These are phyloP conservation scores for Campylomormyrus tamandua DNA, from an alignment of 2,113 vertebrate species.

Conservation along the genomic window DNA sequence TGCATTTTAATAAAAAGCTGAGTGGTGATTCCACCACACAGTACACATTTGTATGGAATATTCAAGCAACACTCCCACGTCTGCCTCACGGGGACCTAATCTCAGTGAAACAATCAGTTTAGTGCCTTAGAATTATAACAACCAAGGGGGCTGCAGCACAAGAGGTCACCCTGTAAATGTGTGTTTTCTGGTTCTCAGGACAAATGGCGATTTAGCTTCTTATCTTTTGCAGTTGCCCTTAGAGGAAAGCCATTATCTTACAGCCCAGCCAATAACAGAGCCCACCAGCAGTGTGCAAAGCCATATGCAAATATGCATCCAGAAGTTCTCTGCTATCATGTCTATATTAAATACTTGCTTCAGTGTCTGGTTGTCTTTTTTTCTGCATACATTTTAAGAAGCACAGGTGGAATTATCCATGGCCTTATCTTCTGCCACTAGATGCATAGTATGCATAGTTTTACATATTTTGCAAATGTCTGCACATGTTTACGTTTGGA, in stretches of 20 bases:
- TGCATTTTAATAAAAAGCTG: conserved; percentile 44
- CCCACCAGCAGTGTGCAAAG: conserved; percentile 7
- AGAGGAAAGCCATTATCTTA: conserved; percentile 51
- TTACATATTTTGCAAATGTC: neutral
- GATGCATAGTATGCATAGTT: neutral
- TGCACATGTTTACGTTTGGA: neutral
- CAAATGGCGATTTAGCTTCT: conserved; percentile 42
- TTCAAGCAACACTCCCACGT: conserved; percentile 18
- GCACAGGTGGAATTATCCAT: neutral
- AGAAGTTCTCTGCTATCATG: neutral
- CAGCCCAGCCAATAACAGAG: conserved; percentile 36
- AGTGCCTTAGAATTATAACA: conserved; percentile 43
- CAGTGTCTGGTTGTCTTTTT: neutral
- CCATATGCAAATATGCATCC: conserved; percentile 33
- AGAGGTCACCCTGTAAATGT: conserved; percentile 35
- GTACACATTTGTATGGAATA: conserved; percentile 33
- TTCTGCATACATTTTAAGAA: neutral
- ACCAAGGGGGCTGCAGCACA: conserved; percentile 14
- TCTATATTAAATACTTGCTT: neutral
- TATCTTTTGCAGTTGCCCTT: conserved; percentile 43
- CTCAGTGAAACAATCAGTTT: conserved; percentile 47
- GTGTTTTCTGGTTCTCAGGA: conserved; percentile 36
- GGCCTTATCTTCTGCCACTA: neutral
- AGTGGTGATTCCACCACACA: conserved; percentile 34
- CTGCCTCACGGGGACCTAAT: conserved; percentile 29